Percentiles rank a stretch among this genome's conserved stretches.
Conservation (phyloP, 2,113 vertebrate genomes). For the Amphiprion percula region DNA sequence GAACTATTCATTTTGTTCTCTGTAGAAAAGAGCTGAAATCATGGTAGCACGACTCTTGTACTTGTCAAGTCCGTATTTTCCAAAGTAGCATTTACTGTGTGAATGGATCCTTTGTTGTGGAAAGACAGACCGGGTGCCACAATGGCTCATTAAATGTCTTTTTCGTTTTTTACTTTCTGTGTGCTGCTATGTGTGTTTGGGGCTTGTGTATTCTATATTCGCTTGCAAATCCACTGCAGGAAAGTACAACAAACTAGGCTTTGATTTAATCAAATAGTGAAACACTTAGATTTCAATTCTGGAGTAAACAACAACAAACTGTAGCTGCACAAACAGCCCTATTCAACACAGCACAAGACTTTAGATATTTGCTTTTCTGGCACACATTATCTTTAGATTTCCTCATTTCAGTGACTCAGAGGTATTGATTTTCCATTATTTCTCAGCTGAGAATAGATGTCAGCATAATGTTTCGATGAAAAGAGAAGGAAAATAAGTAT, state of each 20-base stretch:
- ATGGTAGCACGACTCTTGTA: constrained; percentile 43
- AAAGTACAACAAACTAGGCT: background rate
- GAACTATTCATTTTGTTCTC: constrained; percentile 53
- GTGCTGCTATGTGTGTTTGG: background rate
- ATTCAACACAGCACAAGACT: too few relatives aligned
- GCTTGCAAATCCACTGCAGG: background rate
- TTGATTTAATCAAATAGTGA: background rate
- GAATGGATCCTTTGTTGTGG: constrained; percentile 4
- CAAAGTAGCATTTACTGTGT: constrained; percentile 24
- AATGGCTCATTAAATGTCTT: constrained; percentile 26
- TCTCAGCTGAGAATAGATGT: too few relatives aligned
- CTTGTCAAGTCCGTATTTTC: constrained; percentile 40
- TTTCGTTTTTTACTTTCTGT: background rate
- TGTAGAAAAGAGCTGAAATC: constrained; percentile 42
- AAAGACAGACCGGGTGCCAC: background rate
- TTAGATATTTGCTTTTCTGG: too few relatives aligned
- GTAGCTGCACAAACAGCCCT: too few relatives aligned
- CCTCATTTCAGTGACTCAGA: too few relatives aligned
- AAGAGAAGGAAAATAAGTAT: background rate
- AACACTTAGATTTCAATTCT: background rate
- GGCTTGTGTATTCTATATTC: background rate
- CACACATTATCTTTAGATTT: too few relatives aligned
- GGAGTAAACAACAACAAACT: too few relatives aligned
- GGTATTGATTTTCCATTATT: too few relatives aligned
- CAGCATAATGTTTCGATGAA: too few relatives aligned